Conservation (phyloP, 2,113 vertebrate species). For the Leptosomus discolor region DNA sequence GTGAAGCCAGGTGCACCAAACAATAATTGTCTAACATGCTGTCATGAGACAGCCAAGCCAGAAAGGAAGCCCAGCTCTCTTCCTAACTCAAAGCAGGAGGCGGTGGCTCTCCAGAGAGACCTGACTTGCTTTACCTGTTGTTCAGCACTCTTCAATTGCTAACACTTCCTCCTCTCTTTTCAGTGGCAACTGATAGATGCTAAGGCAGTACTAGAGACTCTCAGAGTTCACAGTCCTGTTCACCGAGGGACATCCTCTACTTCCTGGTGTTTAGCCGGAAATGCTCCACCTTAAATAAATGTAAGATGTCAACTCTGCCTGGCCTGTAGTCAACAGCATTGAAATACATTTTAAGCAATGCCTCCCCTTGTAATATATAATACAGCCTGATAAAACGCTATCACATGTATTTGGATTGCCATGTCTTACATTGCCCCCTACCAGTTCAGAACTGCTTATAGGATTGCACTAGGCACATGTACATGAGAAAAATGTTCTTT, state of each 20-base stretch:
- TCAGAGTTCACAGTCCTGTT: neutral
- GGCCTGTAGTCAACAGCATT: neutral
- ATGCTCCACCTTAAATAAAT: neutral
- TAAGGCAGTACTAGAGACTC: neutral
- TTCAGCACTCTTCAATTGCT: neutral
- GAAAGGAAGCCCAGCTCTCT: neutral
- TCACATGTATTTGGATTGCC: neutral
- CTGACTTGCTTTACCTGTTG: neutral
- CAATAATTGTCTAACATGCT: rapidly evolving
- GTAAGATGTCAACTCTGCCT: neutral
- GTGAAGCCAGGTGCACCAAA: neutral
- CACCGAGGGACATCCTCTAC: neutral
- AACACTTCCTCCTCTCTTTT: neutral
- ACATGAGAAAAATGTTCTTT: neutral
- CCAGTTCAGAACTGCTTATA: neutral
- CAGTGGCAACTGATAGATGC: neutral
- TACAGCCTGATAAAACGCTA: neutral
- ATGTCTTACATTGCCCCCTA: neutral
- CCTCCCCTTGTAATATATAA: neutral
- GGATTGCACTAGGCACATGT: neutral
- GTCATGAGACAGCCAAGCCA: neutral
- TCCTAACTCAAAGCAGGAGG: neutral
- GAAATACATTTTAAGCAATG: neutral
- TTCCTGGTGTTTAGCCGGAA: neutral
- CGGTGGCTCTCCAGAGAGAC: neutral